Base-by-base conservation (phyloP, 1,140 invertebrate species). In the Sycobia sp. region DNA sequence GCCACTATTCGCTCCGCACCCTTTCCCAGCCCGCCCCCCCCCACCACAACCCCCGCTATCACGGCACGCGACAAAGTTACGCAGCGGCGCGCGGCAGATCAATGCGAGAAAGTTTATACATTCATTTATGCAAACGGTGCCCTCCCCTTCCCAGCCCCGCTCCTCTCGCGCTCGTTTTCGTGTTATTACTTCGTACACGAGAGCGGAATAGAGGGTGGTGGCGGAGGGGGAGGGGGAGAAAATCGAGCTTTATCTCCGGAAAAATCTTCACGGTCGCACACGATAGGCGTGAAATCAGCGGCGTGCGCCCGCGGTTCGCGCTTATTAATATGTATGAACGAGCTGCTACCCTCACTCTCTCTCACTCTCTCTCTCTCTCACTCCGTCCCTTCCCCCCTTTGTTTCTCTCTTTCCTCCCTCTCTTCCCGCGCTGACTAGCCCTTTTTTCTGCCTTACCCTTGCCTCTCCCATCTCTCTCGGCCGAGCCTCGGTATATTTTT, bases 311-410 rank as follows among this genome's bases (percentile, higher is more conserved):
- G n/a, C n/a, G n/a, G n/a, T n/a, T n/a, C n/a, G n/a, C n/a, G n/a
- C 74, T 76, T 76, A 78, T 78, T 77, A 78, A 77, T 78, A 78
- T 78, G 75, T 77, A 78, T 78, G 75, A n/a, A n/a, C n/a, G n/a
- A n/a, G n/a, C n/a, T n/a, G n/a, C n/a, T n/a, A n/a, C n/a, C n/a
- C n/a, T n/a, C n/a, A n/a, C n/a, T n/a, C n/a, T n/a, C 65, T 8
- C 13, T 32, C 29, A 23, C 51, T 14, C 50, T 16, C 38, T 10
- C 51, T 41, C 23, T 27, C 22, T 38, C 27, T 38, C 20, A 11
- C 16, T 23, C 25, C 18, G 7, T 49, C n/a, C n/a, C n/a, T n/a
- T n/a, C n/a, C n/a, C n/a, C n/a, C n/a, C n/a, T n/a, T n/a, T n/a
- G n/a, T n/a, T 29, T 49, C 14, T 27, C 14, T 14, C 46, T 29